Evolutionary conservation across 2,888 invertebrate species (phyloP).

Genomic region (Pseudanteris insignis): DNA sequence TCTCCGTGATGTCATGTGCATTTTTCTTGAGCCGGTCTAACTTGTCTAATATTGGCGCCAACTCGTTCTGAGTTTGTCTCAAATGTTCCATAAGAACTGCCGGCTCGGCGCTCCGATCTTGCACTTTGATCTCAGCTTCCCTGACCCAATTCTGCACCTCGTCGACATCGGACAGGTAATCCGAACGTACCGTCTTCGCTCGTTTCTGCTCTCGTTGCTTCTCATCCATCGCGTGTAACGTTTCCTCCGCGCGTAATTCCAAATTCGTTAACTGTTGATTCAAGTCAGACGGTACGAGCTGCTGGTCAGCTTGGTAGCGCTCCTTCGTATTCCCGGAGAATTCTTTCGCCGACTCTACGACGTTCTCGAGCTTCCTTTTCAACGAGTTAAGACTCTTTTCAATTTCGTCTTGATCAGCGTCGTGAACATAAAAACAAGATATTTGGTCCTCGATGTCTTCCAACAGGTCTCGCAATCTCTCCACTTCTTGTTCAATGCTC

Average conservation of each 20-base stretch:
- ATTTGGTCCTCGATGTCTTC: conserved; percentile 67
- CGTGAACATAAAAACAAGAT: conserved; percentile 76
- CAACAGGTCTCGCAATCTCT: conserved; percentile 75
- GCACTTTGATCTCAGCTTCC: conserved; percentile 82
- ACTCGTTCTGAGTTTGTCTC: conserved; percentile 79
- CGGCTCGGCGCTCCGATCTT: conserved; percentile 83
- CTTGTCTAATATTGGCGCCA: conserved; percentile 77
- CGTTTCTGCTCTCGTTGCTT: conserved; percentile 88
- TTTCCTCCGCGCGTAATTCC: conserved; percentile 82
- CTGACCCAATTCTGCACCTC: conserved; percentile 85
- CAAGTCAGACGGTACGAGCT: conserved; percentile 75
- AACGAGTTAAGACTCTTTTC: conserved; percentile 72
- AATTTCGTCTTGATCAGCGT: conserved; percentile 74
- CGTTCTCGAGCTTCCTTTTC: conserved; percentile 57
- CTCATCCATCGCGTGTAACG: conserved; percentile 84
- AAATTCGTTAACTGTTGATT: conserved; percentile 82
- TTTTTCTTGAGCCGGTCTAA: conserved; percentile 81
- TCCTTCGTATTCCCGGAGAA: conserved; percentile 65
- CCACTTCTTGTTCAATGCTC: conserved; percentile 76
- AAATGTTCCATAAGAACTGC: conserved; percentile 80
- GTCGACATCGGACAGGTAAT: conserved; percentile 82
- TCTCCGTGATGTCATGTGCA: conserved; percentile 81
- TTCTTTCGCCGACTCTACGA: conserved; percentile 58
- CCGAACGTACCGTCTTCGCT: conserved; percentile 82
- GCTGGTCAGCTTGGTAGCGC: conserved; percentile 66